Conservation (phyloP, 2,888 invertebrate species). For the Pollenia griseotomentosa region DNA sequence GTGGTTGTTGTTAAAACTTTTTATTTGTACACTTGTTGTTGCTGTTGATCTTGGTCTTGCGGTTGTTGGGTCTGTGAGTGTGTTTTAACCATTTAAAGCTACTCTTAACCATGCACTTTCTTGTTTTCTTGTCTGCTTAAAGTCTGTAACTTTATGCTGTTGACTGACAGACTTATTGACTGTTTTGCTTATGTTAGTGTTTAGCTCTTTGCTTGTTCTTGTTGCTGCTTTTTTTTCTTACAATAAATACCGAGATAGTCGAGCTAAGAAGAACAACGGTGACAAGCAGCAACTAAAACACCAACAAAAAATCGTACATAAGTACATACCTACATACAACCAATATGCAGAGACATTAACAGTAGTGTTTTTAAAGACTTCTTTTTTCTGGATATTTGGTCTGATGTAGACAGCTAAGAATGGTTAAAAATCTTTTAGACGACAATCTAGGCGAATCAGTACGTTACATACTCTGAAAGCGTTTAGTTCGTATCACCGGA, state of each 20-base stretch:
- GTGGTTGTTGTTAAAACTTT: conserved; percentile 38
- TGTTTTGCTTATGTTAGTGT: conserved; percentile 30
- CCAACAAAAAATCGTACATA: neutral
- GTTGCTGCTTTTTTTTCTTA: conserved; percentile 9
- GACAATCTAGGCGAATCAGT: conserved; percentile 64
- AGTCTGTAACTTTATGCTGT: conserved; percentile 42
- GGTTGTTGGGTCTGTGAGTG: conserved; percentile 31
- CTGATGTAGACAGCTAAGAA: conserved; percentile 63
- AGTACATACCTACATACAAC: neutral
- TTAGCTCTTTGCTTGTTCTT: conserved; percentile 9
- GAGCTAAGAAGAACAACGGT: conserved; percentile 65
- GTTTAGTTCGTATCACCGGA: conserved; percentile 60
- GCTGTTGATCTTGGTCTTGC: conserved; percentile 55
- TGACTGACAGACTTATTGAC: conserved; percentile 31
- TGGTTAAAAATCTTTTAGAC: conserved; percentile 68
- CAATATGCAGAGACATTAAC: conserved; percentile 39
- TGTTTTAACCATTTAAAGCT: conserved; percentile 65
- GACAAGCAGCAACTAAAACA: conserved; percentile 55
- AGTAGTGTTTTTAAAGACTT: conserved; percentile 62
- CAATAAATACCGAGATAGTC: conserved; percentile 53
- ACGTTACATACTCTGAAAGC: conserved; percentile 63
- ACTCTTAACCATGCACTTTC: conserved; percentile 77
- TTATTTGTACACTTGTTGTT: conserved; percentile 44
- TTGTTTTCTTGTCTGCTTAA: conserved; percentile 74
- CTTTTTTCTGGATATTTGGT: conserved; percentile 56